Evolutionary conservation across 2,113 vertebrate genomes (phyloP).

Genomic region (Oryzias celebensis): DNA sequence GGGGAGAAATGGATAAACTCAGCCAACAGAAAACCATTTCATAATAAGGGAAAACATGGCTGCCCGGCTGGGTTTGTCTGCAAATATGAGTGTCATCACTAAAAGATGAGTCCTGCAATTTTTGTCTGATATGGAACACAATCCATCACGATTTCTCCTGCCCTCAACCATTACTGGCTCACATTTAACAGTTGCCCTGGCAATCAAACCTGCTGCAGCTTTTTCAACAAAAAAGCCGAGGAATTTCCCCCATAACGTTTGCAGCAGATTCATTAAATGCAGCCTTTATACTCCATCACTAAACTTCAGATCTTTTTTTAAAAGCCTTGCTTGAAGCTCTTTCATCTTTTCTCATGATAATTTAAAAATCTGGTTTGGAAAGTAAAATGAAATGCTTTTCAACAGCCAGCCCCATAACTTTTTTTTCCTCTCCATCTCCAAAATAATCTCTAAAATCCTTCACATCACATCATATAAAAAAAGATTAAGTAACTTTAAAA

Average conservation of each 20-base stretch:
- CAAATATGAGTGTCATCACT: conserved; percentile 21
- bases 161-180: conserved; percentile 11
- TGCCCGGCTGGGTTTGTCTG: conserved; percentile 21
- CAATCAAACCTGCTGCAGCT: conserved; percentile 39
- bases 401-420: neutral
- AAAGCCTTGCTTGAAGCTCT: neutral
- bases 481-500: neutral
- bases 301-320: conserved; percentile 5
- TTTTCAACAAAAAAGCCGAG: conserved; percentile 11
- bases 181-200: conserved; percentile 48
- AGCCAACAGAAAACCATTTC: conserved; percentile 4
- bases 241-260: conserved; percentile 3
- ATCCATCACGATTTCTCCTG: conserved; percentile 23
- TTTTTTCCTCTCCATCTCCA: neutral
- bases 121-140: conserved; percentile 21
- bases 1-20: conserved; percentile 8
- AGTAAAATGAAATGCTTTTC: neutral
- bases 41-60: conserved; percentile 3
- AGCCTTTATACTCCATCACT: neutral
- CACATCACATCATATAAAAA: too few relatives aligned
- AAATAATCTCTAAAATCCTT: too few relatives aligned
- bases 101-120: conserved; percentile 17
- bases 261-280: neutral
- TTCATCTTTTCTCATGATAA: neutral
- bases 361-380: conserved; percentile 29